Percentiles rank a stretch among this genome's conserved stretches.
phyloP scores from a whole-genome alignment of 2,797 vertebrate species.

The Tinamus major region DNA sequence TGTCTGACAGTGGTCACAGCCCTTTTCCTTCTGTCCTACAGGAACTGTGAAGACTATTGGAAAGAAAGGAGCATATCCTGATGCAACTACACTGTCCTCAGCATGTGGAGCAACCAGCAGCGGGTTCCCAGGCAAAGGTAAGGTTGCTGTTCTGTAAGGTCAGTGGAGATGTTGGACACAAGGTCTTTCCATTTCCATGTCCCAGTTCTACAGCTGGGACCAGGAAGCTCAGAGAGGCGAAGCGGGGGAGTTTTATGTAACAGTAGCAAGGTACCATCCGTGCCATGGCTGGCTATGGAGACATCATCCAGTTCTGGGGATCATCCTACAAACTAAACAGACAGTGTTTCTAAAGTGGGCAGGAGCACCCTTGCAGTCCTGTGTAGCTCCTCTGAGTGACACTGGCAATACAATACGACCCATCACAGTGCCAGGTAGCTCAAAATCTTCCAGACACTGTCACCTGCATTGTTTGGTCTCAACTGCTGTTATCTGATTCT shows the following conservation, averaged over 20 bases:
- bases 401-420: neutral
- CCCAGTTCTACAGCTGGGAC: neutral
- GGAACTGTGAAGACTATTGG: neutral
- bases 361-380: rapidly evolving
- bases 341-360: neutral
- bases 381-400: neutral
- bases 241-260: neutral
- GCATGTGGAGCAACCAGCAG: neutral
- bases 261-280: neutral
- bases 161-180: neutral
- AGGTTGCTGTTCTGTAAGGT: neutral
- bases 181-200: neutral
- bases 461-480: neutral
- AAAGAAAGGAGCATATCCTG: neutral
- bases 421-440: neutral
- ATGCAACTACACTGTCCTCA: neutral
- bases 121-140: neutral
- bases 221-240: neutral
- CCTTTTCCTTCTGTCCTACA: neutral
- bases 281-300: too few species aligned
- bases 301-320: neutral
- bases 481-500: neutral
- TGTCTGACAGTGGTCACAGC: neutral
- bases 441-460: neutral
- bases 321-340: too few species aligned